phyloP scores from a whole-genome alignment of 2,888 invertebrate genomes.

The Autographa gamma region DNA sequence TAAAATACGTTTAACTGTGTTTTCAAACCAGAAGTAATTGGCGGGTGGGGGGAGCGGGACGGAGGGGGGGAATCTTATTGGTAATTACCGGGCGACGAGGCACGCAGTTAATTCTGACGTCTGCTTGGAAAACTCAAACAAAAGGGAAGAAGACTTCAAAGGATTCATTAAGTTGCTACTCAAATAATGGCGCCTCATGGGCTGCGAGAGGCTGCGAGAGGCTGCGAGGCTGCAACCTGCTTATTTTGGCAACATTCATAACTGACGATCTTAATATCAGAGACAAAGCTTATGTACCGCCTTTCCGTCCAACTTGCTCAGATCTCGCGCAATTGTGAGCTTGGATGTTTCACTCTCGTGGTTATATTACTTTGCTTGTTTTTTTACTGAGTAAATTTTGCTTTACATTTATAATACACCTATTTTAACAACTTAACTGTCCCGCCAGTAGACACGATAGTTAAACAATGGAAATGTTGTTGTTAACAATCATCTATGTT shows the following conservation, averaged over 20 bases:
- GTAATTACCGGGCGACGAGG: constrained; percentile 70
- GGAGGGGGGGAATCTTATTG: constrained; percentile 62
- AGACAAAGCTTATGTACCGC: neutral
- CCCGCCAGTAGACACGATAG: no score
- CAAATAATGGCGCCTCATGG: constrained; percentile 70
- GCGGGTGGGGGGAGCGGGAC: constrained; percentile 30
- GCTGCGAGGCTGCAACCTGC: constrained; percentile 32
- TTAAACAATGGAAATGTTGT: no score
- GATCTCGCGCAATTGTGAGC: neutral
- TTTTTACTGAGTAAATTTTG: neutral
- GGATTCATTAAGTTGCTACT: constrained; percentile 78
- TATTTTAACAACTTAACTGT: no score
- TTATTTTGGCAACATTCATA: constrained; percentile 27
- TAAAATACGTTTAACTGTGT: constrained; percentile 63
- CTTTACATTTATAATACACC: no score
- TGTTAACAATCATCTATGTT: no score
- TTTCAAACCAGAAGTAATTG: constrained; percentile 69
- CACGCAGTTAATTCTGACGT: constrained; percentile 70
- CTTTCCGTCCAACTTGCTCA: neutral
- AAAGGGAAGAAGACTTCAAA: constrained; percentile 75
- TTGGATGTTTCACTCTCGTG: neutral
- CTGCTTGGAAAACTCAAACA: constrained; percentile 78
- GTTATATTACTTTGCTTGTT: neutral
- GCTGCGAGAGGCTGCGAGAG: constrained; percentile 37
- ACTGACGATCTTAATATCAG: constrained; percentile 40